A percentile compares a stretch with the other conserved stretches of the same genome.
Conservation (phyloP, 1,140 invertebrate genomes). For the silkworm (Bombyx mori) region ASM3026992v2 NC_085132.1:7293501-7294000, state of each 20-base stretch:
- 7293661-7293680: conserved; percentile 34
- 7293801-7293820: neutral
- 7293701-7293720: too few species aligned
- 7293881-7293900: too few species aligned
- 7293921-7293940: too few species aligned
- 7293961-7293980: too few species aligned
- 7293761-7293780: neutral
- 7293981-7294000: too few species aligned
- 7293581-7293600: conserved; percentile 42
- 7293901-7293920: too few species aligned
- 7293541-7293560: conserved; percentile 39
- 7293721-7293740: too few species aligned
- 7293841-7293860: too few species aligned
- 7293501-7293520: conserved; percentile 49
- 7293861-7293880: too few species aligned
- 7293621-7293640: conserved; percentile 37
- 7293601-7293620: conserved; percentile 44
- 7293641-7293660: conserved; percentile 55
- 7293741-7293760: too few species aligned
- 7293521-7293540: conserved; percentile 46
- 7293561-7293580: conserved; percentile 31
- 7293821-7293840: neutral
- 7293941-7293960: too few species aligned
- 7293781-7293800: neutral
- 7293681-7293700: neutral